Evolutionary conservation across 2,888 invertebrate genomes (phyloP).

Genomic region (Seladonia tumulorum): DNA sequence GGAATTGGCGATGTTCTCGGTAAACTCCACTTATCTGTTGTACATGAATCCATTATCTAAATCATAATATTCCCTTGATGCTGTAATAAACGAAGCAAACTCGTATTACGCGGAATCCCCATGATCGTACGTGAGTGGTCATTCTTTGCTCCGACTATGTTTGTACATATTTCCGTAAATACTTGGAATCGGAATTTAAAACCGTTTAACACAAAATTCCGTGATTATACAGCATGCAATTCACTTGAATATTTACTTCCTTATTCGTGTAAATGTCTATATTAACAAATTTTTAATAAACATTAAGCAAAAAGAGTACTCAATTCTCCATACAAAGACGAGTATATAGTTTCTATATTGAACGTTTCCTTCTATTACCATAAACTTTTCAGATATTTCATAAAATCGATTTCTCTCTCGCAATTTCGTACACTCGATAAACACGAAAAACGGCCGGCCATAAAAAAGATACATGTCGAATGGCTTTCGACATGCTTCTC

Average conservation of each 20-base stretch:
- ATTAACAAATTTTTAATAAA: neutral
- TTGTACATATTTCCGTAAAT: slow-evolving; percentile 2
- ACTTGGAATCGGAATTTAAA: neutral
- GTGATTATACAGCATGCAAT: neutral
- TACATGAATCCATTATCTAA: neutral
- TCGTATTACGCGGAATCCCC: neutral
- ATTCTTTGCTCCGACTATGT: neutral
- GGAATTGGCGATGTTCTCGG: neutral
- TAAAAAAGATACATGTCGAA: neutral
- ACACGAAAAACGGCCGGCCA: too few species aligned
- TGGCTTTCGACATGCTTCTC: neutral
- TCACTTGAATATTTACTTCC: neutral
- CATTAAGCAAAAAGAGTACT: too few species aligned
- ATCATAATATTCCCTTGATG: neutral
- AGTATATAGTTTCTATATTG: neutral
- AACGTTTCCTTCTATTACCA: neutral
- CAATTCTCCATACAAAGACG: too few species aligned
- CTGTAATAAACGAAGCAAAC: slow-evolving; percentile 2
- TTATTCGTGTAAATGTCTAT: neutral
- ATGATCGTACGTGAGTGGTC: neutral
- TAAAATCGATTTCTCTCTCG: neutral
- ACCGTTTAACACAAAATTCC: neutral
- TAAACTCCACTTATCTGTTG: neutral
- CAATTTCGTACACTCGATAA: neutral
- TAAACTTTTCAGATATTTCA: neutral